These are phyloP conservation scores for Dascyllus trimaculatus DNA, from an alignment of 2,113 vertebrate species.

Conservation along the genomic window DNA sequence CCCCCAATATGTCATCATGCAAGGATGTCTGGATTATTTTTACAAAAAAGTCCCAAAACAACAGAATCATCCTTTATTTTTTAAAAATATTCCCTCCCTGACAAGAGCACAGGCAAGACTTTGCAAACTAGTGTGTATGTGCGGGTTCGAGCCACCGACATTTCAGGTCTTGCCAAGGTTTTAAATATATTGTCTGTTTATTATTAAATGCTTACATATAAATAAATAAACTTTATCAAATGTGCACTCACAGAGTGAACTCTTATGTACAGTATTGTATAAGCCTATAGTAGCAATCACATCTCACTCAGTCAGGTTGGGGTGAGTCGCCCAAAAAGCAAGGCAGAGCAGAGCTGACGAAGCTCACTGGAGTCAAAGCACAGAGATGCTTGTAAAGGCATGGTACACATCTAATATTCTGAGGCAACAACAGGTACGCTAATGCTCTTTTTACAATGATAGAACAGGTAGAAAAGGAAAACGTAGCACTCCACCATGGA, in stretches of 20 bases:
- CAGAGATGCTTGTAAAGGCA: constrained; percentile 58
- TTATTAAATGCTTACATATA: constrained; percentile 96
- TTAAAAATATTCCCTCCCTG: constrained; percentile 90
- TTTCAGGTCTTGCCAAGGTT: constrained; percentile 86
- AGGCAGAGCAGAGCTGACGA: constrained; percentile 30
- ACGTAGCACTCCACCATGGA: constrained; percentile 59
- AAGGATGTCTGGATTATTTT: constrained; percentile 87
- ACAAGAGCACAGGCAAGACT: constrained; percentile 91
- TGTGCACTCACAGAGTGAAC: constrained; percentile 99
- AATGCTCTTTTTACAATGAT: constrained; percentile 61
- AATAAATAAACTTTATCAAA: constrained; percentile 99
- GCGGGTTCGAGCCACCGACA: constrained; percentile 88
- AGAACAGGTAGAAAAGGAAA: constrained; percentile 42
- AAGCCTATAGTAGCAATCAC: constrained; percentile 93
- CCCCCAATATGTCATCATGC: constrained; percentile 91
- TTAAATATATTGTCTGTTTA: constrained; percentile 91
- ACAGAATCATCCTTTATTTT: constrained; percentile 64
- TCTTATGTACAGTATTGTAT: constrained; percentile 99
- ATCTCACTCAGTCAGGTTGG: constrained; percentile 82
- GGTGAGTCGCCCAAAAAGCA: constrained; percentile 64
- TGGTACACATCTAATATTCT: constrained; percentile 61
- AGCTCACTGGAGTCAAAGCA: constrained; percentile 52
- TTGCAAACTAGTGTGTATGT: constrained; percentile 78
- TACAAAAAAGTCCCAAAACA: constrained; percentile 72
- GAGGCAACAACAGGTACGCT: constrained; percentile 58